Conservation (phyloP, 2,113 vertebrate species). For the Sinocyclocheilus rhinocerous region DNA sequence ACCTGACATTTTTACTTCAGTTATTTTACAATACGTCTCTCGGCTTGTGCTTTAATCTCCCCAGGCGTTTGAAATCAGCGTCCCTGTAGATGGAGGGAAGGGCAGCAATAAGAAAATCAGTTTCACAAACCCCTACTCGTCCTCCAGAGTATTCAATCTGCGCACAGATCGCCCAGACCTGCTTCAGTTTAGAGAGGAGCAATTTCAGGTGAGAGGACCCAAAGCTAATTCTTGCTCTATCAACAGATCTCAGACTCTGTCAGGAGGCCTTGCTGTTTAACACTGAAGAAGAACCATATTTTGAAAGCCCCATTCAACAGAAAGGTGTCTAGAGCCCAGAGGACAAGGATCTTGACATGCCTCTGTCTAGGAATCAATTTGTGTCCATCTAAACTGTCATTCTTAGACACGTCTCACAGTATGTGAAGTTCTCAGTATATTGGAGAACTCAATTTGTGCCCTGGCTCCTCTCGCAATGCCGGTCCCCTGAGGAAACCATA, state of each 20-base stretch:
- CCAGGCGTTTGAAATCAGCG: constrained; percentile 90
- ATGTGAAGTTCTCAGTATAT: constrained; percentile 32
- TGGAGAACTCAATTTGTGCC: constrained; percentile 28
- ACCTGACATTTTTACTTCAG: constrained; percentile 19
- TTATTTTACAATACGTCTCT: constrained; percentile 18
- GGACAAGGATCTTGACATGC: constrained; percentile 30
- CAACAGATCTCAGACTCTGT: neutral
- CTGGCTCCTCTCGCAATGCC: neutral
- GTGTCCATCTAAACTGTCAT: constrained; percentile 34
- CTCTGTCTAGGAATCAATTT: constrained; percentile 41
- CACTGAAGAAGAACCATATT: neutral
- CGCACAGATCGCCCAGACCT: constrained; percentile 85
- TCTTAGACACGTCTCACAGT: neutral
- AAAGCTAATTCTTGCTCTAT: neutral
- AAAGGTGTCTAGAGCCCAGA: constrained; percentile 29
- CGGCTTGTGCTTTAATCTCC: constrained; percentile 5
- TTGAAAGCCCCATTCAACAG: neutral
- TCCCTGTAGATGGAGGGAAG: constrained; percentile 74
- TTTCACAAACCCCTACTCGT: constrained; percentile 92
- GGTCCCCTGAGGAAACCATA: constrained; percentile 17
- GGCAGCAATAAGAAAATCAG: constrained; percentile 88
- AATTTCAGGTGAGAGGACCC: constrained; percentile 82
- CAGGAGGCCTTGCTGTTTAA: constrained; percentile 5
- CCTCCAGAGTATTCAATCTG: constrained; percentile 75
- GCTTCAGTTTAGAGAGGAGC: constrained; percentile 89